Base-by-base conservation (phyloP, 2,888 invertebrate species). In the Masnerella sp. region DNA sequence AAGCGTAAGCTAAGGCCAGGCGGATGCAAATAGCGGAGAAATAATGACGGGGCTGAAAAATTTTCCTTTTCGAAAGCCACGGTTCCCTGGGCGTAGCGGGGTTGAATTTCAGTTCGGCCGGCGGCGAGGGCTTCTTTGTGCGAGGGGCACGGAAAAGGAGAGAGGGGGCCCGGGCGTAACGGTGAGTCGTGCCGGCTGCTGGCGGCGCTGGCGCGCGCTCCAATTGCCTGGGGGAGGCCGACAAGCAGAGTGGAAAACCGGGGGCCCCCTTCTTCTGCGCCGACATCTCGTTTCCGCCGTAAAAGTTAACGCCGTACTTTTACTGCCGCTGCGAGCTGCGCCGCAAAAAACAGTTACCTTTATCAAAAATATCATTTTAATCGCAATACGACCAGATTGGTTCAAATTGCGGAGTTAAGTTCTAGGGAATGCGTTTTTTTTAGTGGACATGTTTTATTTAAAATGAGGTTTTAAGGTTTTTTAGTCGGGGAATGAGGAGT, bases 81-180 rank as follows among this genome's bases (percentile, higher is more conserved):
- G 22, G 79, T 79, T 80, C 84, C 79, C 79, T 80, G 84, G 61
- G 45, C 43, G 69, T 34, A 47, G 77, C 82, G 81, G 84, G 85
- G 84, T 84, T 85, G 84, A 83, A 85, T 84, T 85, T 85, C 85
- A 84, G 84, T n/a, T n/a, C n/a, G n/a, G n/a, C n/a, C n/a, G n/a
- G 80, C 83, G 81, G 80, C 43, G 59, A 51, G 71, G 65, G 65
- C 65, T 59, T 71, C 59, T 65, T 72, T 65, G 59, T 59, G 65
- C 61, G 59, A 20, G 64, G 62, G 65, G 78, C 79, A 80, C 81
- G 76, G 30, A 82, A 82, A 74, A 59, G 52, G 74, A 77, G 79
- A 42, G 67, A 73, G 77, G 81, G 82, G 83, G 80, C 78, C 79
- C 77, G 75, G 56, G 56, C 52, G 78, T 84, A 84, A 85, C 85